Evolutionary conservation across 2,113 vertebrate genomes (phyloP), one percentile per base, ranked within the genome.

Genomic region (Misgurnus anguillicaudatus): DNA sequence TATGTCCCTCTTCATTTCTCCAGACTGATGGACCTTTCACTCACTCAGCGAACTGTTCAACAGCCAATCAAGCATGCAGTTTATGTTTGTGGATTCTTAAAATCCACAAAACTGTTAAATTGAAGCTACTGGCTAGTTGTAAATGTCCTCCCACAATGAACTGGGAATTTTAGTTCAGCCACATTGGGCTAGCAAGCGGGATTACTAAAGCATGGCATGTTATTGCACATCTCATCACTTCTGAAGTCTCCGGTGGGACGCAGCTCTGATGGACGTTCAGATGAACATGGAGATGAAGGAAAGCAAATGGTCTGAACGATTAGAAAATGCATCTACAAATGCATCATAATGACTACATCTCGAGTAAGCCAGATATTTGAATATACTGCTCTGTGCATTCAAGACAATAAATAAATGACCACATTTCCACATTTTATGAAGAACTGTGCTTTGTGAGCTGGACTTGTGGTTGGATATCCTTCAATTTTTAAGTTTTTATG

Each of bases 201-300:
- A 69, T 78, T 78, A 78, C 69, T 78, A 78, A 66, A 78, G 48
- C 65, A 61, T 58, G 64, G 76, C 62, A 24, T 24, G 65, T 69
- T 78, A 78, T 68, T 69, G 65, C 76, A 78, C 76, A 69, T 78
- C 66, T 68, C 63, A 66, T 58, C 36, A 57, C 13, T 69, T 60
- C 76, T 58, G 24, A 41, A 45, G 21, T 69, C 64, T 60, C 71
- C 19, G 11, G 71, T 61, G 57, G 45, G 5, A 61, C 2, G 57
- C 57, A 21, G 69, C 9, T 41, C 36, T 57, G 69, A 72, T 72
- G 69, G 69, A 72, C 58, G 36, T 14, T 58, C n/a, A 21, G 36
- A 57, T n/a, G 19, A 72, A 72, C 53, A 21, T 10, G 41, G 19
- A 36, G 31, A 36, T 57, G 75, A 62, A 77, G 62, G 53, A 21